Evolutionary conservation across 2,113 vertebrate species (phyloP).

Genomic region (Beaufortia kweichowensis): DNA sequence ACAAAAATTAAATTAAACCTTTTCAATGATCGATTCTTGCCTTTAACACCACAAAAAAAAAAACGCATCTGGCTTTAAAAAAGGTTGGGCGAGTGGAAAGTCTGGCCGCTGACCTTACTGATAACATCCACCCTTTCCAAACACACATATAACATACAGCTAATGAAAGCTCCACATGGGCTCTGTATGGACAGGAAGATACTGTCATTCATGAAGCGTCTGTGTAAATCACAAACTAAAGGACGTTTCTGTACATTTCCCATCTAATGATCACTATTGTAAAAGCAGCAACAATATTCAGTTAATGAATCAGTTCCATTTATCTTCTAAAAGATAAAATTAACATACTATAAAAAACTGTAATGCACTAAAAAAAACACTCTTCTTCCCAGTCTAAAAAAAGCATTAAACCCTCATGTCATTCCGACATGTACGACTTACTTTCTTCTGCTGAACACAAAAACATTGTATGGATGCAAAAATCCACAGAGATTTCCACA

Average conservation of each 20-base stretch:
- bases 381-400: no score
- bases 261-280: neutral
- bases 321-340: no score
- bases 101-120: neutral
- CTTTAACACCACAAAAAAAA: neutral
- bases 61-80: neutral
- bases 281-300: neutral
- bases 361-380: no score
- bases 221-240: slow-evolving; percentile 28
- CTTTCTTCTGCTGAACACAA: no score
- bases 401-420: no score
- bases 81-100: neutral
- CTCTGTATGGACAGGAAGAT: slow-evolving; percentile 35
- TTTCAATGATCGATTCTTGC: neutral
- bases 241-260: slow-evolving; percentile 21
- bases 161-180: neutral
- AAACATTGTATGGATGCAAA: no score
- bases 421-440: no score
- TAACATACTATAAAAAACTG: no score
- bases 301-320: no score
- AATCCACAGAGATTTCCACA: no score
- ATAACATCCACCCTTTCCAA: slow-evolving; percentile 11
- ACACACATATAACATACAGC: neutral
- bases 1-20: neutral
- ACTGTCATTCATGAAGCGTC: slow-evolving; percentile 30